These are phyloP conservation scores for Ciconia stormi DNA, from an alignment of 2,113 vertebrate genomes.

Conservation along the genomic window DNA sequence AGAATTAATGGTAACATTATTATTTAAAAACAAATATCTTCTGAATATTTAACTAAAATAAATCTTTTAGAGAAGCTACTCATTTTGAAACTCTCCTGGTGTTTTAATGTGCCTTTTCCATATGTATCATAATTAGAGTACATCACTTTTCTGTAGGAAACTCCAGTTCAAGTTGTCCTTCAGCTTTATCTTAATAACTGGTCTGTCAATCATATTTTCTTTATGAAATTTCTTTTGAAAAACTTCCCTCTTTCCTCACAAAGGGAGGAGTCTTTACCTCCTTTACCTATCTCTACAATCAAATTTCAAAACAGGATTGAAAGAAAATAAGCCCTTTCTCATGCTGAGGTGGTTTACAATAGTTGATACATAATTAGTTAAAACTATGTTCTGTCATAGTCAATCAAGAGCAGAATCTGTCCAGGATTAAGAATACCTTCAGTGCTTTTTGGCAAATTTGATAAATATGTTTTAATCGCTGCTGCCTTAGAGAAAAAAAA, in stretches of 20 bases:
- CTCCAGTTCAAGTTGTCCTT: background rate
- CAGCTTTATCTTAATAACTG: background rate
- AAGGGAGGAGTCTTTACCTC: background rate
- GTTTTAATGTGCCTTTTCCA: background rate
- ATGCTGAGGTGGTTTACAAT: background rate
- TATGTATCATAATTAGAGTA: background rate
- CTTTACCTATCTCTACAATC: background rate
- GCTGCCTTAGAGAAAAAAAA: background rate
- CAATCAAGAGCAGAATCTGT: background rate
- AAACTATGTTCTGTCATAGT: background rate
- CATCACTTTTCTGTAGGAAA: background rate
- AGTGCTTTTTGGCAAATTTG: background rate
- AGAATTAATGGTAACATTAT: background rate
- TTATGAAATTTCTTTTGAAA: background rate
- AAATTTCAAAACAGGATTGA: background rate
- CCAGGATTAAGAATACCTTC: background rate
- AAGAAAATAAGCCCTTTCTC: background rate
- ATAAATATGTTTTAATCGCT: background rate
- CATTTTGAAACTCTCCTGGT: background rate
- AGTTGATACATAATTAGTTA: background rate
- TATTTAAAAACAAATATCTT: background rate
- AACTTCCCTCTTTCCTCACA: background rate
- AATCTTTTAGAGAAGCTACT: background rate
- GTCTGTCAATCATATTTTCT: background rate
- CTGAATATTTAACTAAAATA: background rate